Evolutionary conservation across 2,113 vertebrate genomes (phyloP).

Genomic region (Lonchura striata): DNA sequence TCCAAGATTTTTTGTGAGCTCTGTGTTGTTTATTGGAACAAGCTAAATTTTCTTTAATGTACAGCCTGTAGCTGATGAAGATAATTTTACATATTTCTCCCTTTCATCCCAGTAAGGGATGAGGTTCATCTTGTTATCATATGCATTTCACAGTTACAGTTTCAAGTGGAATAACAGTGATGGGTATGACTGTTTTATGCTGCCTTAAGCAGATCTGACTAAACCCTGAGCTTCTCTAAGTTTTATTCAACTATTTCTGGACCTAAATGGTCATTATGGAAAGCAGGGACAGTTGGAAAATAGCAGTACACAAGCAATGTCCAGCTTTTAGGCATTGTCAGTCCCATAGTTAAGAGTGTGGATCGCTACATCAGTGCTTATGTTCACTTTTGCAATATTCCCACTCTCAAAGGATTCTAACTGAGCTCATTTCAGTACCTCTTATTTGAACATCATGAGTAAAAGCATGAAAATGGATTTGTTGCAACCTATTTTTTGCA

Average conservation of each 20-base stretch:
- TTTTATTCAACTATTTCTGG: neutral
- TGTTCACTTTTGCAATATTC: neutral
- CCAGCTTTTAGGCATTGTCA: neutral
- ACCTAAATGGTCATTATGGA: neutral
- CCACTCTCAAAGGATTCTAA: neutral
- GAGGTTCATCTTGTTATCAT: neutral
- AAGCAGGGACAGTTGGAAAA: neutral
- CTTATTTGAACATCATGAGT: slow-evolving; percentile 1
- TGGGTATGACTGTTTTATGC: neutral
- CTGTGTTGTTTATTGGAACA: neutral
- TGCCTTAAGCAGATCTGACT: neutral
- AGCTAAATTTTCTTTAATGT: neutral
- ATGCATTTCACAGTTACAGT: neutral
- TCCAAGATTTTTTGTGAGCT: neutral
- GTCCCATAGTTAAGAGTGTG: neutral
- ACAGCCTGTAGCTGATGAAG: neutral
- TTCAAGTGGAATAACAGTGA: neutral
- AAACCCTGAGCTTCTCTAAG: neutral
- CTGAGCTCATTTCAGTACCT: neutral
- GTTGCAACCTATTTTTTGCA: slow-evolving; percentile 45
- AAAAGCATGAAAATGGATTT: slow-evolving; percentile 30
- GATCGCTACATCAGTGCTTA: neutral
- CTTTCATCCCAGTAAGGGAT: neutral
- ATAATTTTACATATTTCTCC: neutral
- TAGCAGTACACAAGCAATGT: neutral